phyloP scores from a whole-genome alignment of 2,113 vertebrate genomes.

The Spea bombifrons region DNA sequence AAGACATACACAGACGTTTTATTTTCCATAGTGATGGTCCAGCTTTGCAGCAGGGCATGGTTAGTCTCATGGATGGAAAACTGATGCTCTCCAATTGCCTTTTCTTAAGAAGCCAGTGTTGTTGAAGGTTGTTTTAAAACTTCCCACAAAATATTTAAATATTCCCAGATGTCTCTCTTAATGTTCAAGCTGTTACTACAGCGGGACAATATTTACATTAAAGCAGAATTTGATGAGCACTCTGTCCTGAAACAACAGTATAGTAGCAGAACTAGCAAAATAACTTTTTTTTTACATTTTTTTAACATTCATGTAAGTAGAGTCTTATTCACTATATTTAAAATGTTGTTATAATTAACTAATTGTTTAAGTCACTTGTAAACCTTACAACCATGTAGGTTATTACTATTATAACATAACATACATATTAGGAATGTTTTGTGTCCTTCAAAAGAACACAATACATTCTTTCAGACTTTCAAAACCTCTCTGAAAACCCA shows the following conservation, averaged over 20 bases:
- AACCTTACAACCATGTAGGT: too few relatives aligned
- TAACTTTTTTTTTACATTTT: not conserved
- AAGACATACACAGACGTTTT: conserved; percentile 53
- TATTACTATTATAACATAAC: too few relatives aligned
- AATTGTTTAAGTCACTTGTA: too few relatives aligned
- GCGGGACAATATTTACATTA: not conserved
- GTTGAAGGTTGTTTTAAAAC: conserved; percentile 30
- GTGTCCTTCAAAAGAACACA: too few relatives aligned
- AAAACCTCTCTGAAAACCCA: too few relatives aligned
- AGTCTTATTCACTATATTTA: not conserved
- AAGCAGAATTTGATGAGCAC: not conserved
- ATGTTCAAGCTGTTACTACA: conserved; percentile 18
- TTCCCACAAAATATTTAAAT: conserved; percentile 1
- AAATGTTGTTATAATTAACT: too few relatives aligned
- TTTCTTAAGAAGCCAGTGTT: conserved; percentile 33
- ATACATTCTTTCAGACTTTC: too few relatives aligned
- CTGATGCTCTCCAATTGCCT: not conserved
- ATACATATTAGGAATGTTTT: too few relatives aligned
- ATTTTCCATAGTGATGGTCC: conserved; percentile 53
- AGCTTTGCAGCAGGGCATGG: not conserved
- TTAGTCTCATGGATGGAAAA: conserved; percentile 46
- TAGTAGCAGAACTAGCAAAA: too few relatives aligned
- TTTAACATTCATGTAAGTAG: not conserved
- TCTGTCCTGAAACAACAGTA: not conserved
- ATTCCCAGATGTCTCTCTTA: not conserved